Evolutionary conservation across 2,888 invertebrate genomes (phyloP).

Genomic region (Melanostoma mellinum): DNA sequence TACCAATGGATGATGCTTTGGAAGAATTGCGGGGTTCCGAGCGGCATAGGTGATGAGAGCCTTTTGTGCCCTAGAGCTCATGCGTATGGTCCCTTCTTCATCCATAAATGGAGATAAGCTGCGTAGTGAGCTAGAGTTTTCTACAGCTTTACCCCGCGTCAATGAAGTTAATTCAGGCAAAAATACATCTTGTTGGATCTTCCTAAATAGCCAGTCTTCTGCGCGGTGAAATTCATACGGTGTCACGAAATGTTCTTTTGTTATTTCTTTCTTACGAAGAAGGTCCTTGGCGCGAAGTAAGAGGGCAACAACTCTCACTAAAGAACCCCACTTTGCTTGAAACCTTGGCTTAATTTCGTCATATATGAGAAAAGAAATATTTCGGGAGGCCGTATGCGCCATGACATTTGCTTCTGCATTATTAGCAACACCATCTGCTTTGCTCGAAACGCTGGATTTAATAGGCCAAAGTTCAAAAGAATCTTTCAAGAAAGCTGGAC

Average conservation of each 20-base stretch:
- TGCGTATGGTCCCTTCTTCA: constrained; percentile 2
- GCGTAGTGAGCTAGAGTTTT: no score
- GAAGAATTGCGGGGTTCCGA: constrained; percentile 9
- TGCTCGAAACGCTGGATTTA: no score
- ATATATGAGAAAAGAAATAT: no score
- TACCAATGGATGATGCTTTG: neutral
- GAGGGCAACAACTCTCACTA: neutral
- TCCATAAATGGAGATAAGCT: constrained; percentile 3
- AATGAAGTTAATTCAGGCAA: no score
- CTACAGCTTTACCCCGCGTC: no score
- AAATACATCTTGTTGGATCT: neutral
- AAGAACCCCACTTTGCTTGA: constrained; percentile 9
- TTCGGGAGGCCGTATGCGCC: no score
- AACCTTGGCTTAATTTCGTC: neutral
- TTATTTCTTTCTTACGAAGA: neutral
- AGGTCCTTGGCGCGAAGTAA: constrained; percentile 5
- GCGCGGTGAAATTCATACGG: neutral
- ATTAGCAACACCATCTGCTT: no score
- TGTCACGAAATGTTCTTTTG: neutral
- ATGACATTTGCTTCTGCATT: no score
- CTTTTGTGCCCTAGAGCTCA: neutral
- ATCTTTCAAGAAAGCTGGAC: no score
- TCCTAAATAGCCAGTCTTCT: constrained; percentile 1
- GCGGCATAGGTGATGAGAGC: constrained; percentile 1
- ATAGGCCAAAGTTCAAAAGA: no score